A percentile compares a stretch with the other conserved stretches of the same genome.
These are phyloP conservation scores for Neocrepidodera transversa DNA, from an alignment of 2,888 invertebrate species.

Conservation along the genomic window DNA sequence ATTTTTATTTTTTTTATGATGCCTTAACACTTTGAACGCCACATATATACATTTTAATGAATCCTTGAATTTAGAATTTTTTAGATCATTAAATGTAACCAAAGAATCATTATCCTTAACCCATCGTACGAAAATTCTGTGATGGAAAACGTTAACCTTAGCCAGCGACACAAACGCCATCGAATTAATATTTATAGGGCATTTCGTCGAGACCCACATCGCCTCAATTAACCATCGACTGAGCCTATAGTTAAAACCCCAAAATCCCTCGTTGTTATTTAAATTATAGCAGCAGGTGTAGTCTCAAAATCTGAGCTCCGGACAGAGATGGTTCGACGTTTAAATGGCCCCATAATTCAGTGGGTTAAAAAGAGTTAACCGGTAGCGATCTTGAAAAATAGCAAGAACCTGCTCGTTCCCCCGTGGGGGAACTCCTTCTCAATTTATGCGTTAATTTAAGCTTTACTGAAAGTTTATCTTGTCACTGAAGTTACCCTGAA, in stretches of 20 bases:
- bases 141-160: conserved; percentile 8
- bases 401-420: conserved; percentile 39
- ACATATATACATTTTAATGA: no score
- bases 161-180: neutral
- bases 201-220: conserved; percentile 12
- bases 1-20: neutral
- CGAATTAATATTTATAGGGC: conserved; percentile 15
- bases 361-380: conserved; percentile 39
- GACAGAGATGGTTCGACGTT: conserved; percentile 41
- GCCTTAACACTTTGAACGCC: no score
- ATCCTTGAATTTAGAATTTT: no score
- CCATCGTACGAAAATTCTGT: no score
- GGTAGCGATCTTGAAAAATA: conserved; percentile 46
- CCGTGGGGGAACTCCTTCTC: conserved; percentile 40
- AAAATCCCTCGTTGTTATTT: conserved; percentile 41
- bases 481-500: conserved; percentile 51
- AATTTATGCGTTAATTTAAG: conserved; percentile 50
- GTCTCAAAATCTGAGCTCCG: conserved; percentile 37
- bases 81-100: no score
- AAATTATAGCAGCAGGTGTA: conserved; percentile 45
- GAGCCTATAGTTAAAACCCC: conserved; percentile 30
- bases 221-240: conserved; percentile 23
- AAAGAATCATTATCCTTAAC: no score
- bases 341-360: conserved; percentile 45
- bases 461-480: conserved; percentile 50